Evolutionary conservation across 2,888 invertebrate genomes (phyloP).

Genomic region (Corbicula japonica): DNA sequence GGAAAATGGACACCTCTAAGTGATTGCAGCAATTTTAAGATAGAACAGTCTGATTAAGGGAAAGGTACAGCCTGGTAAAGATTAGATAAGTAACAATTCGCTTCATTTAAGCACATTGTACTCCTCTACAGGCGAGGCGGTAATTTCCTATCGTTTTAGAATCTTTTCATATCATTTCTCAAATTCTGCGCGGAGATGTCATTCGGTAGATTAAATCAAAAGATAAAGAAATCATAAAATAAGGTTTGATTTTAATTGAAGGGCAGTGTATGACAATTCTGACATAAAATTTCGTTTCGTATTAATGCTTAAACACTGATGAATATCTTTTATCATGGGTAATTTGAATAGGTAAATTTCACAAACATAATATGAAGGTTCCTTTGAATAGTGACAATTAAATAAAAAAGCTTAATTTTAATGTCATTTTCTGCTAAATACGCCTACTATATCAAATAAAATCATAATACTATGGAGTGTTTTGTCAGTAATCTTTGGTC

Average conservation of each 20-base stretch:
- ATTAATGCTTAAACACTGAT: conserved; percentile 51
- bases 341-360: conserved; percentile 67
- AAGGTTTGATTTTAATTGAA: conserved; percentile 60
- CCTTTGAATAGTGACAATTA: conserved; percentile 52
- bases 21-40: conserved; percentile 65
- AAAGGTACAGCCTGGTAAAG: conserved; percentile 50
- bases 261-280: conserved; percentile 45
- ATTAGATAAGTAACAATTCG: conserved; percentile 60
- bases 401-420: conserved; percentile 23
- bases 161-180: conserved; percentile 31
- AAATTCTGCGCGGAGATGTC: conserved; percentile 47
- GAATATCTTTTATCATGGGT: conserved; percentile 60
- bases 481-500: conserved; percentile 5
- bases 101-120: conserved; percentile 39
- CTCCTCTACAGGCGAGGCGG: conserved; percentile 16
- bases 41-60: conserved; percentile 52
- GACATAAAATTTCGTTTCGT: conserved; percentile 49
- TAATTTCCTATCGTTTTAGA: conserved; percentile 23
- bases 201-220: conserved; percentile 37
- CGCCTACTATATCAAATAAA: background rate
- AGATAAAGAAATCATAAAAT: conserved; percentile 50
- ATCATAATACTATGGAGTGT: background rate
- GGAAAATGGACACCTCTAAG: conserved; percentile 67
- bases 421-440: conserved; percentile 45
- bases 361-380: conserved; percentile 65